A percentile compares a stretch with the other conserved stretches of the same genome.
phyloP scores from a whole-genome alignment of 2,113 vertebrate species.

The Pionites leucogaster region DNA sequence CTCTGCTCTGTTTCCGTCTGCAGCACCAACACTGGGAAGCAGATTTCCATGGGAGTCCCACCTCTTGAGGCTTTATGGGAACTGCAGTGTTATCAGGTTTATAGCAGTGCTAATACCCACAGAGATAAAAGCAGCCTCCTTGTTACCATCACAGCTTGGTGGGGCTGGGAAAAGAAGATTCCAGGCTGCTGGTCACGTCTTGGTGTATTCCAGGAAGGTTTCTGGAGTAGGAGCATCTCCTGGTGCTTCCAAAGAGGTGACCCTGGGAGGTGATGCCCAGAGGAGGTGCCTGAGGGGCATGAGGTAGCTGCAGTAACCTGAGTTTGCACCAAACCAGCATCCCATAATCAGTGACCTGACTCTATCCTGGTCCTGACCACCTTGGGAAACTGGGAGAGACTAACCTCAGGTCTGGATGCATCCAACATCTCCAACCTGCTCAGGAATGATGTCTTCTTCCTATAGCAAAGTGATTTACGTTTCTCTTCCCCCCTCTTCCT shows the following conservation, averaged over 20 bases:
- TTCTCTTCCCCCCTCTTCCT: rapidly evolving
- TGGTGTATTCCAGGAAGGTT: rapidly evolving
- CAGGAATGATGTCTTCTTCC: neutral
- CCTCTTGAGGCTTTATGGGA: slow-evolving; percentile 26
- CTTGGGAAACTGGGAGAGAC: neutral
- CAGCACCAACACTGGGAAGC: neutral
- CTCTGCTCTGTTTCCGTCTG: slow-evolving; percentile 28
- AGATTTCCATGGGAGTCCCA: neutral
- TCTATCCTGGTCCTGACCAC: neutral
- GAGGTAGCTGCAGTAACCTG: neutral
- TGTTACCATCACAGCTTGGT: neutral
- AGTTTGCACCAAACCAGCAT: neutral
- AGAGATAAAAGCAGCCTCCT: slow-evolving; percentile 35
- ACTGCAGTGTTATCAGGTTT: neutral
- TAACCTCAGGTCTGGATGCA: neutral
- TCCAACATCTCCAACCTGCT: neutral
- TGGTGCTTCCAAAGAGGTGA: neutral
- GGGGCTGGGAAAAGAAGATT: neutral
- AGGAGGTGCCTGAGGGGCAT: neutral
- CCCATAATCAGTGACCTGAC: neutral
- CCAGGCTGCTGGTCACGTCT: neutral
- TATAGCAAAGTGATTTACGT: neutral
- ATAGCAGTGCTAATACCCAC: neutral
- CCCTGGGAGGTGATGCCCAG: neutral
- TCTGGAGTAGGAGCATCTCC: neutral